Percentiles rank a stretch among this genome's conserved stretches.
These are phyloP conservation scores for Nestor notabilis DNA, from an alignment of 2,113 vertebrate genomes.

Conservation along the genomic window DNA sequence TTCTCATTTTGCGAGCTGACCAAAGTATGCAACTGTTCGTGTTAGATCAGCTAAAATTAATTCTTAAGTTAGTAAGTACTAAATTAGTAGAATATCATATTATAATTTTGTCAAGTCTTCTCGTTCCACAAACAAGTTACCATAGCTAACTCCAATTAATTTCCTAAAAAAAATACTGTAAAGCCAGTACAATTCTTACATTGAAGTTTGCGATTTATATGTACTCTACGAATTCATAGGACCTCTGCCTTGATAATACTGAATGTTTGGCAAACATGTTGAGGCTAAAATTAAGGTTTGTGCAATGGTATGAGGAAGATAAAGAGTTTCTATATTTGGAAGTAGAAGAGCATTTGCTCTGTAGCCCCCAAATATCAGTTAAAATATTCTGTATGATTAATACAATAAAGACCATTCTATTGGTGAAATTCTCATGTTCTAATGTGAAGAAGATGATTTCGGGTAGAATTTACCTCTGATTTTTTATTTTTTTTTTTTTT, in stretches of 20 bases:
- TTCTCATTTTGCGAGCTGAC: background rate
- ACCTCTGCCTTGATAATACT: background rate
- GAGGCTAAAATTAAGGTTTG: background rate
- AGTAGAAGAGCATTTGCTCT: background rate
- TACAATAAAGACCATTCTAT: background rate
- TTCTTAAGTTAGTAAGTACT: background rate
- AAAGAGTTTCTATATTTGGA: background rate
- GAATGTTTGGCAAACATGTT: background rate
- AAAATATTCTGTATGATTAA: background rate
- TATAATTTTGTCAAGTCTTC: background rate
- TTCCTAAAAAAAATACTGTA: background rate
- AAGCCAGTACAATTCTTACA: background rate
- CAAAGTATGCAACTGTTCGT: background rate
- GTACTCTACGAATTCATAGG: background rate
- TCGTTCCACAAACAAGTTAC: background rate
- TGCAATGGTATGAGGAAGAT: background rate
- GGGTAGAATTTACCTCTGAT: rapidly evolving
- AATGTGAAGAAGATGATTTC: background rate
- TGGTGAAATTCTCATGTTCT: background rate
- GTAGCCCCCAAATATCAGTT: background rate
- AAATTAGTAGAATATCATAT: background rate
- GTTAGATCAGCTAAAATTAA: background rate
- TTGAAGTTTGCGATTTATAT: background rate
- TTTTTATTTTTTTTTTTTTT: background rate
- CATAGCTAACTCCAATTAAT: background rate